These are phyloP conservation scores for Mesocricetus auratus DNA, from an alignment of 2,113 vertebrate species.

Conservation along the genomic window DNA sequence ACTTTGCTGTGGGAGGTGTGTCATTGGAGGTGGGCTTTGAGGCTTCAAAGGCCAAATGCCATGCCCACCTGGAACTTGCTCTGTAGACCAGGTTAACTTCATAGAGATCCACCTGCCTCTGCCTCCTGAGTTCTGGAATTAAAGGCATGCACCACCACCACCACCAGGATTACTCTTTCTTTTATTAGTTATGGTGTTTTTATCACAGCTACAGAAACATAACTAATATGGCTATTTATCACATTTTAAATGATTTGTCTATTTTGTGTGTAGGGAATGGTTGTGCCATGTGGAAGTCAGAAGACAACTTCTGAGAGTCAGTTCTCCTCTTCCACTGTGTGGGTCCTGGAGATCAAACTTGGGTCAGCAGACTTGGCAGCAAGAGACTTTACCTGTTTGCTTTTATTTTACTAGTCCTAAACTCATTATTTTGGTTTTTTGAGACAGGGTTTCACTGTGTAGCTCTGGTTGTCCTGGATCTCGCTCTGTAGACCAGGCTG, in stretches of 20 bases:
- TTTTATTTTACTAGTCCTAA: too few relatives aligned
- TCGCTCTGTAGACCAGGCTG: background rate
- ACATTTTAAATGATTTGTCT: background rate
- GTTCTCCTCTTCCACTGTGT: background rate
- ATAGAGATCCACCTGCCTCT: too few relatives aligned
- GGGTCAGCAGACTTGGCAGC: background rate
- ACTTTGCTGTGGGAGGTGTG: background rate
- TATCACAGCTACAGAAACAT: background rate
- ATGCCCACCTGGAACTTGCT: background rate
- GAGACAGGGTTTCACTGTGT: background rate
- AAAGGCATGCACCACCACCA: too few relatives aligned
- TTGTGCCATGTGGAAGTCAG: background rate
- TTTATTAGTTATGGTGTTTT: background rate
- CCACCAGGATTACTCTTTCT: background rate
- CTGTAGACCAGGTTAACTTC: too few relatives aligned
- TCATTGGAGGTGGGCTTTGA: background rate
- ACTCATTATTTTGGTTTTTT: background rate
- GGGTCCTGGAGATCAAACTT: background rate
- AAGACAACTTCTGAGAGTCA: background rate
- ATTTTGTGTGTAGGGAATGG: background rate
- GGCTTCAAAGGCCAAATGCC: background rate
- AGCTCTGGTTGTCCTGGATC: too few relatives aligned
- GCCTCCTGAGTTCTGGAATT: too few relatives aligned
- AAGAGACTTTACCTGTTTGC: background rate
- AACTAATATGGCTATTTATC: background rate